Evolutionary conservation across 2,797 vertebrate species (phyloP).

Genomic region (Thamnophis elegans): DNA sequence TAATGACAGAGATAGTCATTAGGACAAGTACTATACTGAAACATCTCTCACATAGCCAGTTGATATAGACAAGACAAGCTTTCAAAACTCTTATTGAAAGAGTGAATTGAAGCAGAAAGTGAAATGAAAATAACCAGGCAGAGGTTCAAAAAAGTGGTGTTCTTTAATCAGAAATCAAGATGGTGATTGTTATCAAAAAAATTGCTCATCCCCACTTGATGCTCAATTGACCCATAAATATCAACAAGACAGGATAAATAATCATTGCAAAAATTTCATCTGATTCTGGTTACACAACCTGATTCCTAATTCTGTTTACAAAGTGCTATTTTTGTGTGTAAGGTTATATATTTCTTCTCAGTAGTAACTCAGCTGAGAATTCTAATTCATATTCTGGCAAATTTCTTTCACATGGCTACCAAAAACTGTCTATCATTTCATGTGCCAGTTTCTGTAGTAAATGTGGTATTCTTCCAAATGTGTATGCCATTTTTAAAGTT

Average conservation of each 20-base stretch:
- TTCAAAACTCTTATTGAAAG: neutral
- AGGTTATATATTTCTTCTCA: neutral
- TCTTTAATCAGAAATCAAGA: neutral
- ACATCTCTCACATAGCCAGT: neutral
- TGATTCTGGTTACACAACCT: neutral
- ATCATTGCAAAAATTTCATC: neutral
- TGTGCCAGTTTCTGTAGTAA: neutral
- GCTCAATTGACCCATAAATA: neutral
- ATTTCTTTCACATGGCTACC: neutral
- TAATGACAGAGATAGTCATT: neutral
- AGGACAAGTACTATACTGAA: neutral
- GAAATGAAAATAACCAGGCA: neutral
- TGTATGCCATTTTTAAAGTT: neutral
- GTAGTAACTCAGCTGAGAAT: neutral
- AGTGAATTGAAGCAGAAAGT: neutral
- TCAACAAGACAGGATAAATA: neutral
- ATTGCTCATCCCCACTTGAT: neutral
- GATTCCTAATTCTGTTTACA: neutral
- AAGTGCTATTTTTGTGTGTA: neutral
- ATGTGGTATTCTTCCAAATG: neutral
- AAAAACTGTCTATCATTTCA: neutral
- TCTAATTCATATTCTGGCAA: neutral
- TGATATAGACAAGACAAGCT: neutral
- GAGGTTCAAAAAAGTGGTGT: neutral
- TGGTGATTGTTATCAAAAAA: neutral